Conservation (phyloP, 1,140 invertebrate species). For the Sitodiplosis mosellana region DNA sequence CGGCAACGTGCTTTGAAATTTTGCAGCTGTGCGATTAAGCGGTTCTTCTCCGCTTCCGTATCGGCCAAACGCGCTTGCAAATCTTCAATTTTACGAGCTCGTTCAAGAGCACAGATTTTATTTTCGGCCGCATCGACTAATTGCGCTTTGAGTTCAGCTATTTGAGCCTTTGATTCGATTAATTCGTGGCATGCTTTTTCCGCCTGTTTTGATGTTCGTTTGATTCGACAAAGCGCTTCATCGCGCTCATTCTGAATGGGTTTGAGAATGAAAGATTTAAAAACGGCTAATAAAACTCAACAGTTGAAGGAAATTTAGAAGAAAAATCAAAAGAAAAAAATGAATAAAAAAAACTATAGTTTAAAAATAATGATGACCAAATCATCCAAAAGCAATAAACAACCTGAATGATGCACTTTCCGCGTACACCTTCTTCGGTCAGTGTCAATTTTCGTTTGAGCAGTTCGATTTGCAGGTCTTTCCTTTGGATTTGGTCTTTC, state of each 20-base stretch:
- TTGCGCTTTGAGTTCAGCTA: conserved; percentile 58
- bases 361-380: no score
- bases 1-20: conserved; percentile 19
- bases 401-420: conserved; percentile 37
- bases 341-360: no score
- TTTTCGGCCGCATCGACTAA: conserved; percentile 64
- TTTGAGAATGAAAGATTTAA: background rate
- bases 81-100: conserved; percentile 65
- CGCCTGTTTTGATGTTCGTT: conserved; percentile 56
- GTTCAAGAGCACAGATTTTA: conserved; percentile 56
- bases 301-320: background rate
- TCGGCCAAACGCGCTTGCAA: conserved; percentile 33
- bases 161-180: conserved; percentile 46
- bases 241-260: conserved; percentile 47
- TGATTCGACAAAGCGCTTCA: conserved; percentile 50
- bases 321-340: no score
- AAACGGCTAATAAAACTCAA: background rate
- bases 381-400: background rate
- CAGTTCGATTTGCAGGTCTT: conserved; percentile 79
- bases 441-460: conserved; percentile 66
- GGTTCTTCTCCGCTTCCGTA: conserved; percentile 20
- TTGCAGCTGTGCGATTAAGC: conserved; percentile 15
- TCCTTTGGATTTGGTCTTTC: conserved; percentile 72
- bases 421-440: conserved; percentile 53
- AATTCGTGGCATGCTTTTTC: conserved; percentile 54